These are phyloP conservation scores for Trematocara unimaculatum DNA, from an alignment of 2,113 vertebrate species.

Conservation along the genomic window DNA sequence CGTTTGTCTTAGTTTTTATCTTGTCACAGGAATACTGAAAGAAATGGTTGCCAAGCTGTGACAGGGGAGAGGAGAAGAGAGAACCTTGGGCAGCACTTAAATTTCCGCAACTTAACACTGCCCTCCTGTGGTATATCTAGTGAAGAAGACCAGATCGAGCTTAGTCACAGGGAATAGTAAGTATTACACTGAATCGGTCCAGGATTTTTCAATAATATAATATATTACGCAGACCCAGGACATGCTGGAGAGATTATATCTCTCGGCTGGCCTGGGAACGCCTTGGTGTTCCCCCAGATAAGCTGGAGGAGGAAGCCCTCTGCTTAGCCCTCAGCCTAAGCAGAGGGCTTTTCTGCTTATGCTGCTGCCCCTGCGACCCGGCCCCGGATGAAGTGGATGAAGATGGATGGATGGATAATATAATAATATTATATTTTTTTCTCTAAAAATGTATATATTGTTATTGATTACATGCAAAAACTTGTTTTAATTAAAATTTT, in stretches of 20 bases:
- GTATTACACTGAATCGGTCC: not conserved
- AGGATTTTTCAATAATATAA: not conserved
- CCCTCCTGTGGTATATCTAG: conserved; percentile 39
- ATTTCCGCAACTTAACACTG: conserved; percentile 38
- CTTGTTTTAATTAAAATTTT: not conserved
- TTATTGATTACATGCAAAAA: not conserved
- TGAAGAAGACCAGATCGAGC: fast-evolving
- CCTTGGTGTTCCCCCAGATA: no score
- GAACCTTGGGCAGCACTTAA: not conserved
- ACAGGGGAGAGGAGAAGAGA: not conserved
- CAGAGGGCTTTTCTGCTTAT: no score
- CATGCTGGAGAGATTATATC: no score
- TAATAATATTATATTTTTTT: not conserved
- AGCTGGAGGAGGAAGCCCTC: no score
- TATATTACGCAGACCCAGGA: not conserved
- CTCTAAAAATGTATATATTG: not conserved
- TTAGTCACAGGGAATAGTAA: not conserved
- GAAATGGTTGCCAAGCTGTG: not conserved
- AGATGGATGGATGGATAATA: no score
- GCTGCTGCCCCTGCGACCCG: no score
- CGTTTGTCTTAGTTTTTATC: not conserved
- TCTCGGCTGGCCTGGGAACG: no score
- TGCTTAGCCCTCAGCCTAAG: no score
- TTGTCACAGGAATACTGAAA: not conserved
- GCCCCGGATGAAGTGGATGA: no score